Evolutionary conservation across 2,797 vertebrate species (phyloP), one percentile per base, ranked within the genome.

Genomic region (Mastacembelus armatus): DNA sequence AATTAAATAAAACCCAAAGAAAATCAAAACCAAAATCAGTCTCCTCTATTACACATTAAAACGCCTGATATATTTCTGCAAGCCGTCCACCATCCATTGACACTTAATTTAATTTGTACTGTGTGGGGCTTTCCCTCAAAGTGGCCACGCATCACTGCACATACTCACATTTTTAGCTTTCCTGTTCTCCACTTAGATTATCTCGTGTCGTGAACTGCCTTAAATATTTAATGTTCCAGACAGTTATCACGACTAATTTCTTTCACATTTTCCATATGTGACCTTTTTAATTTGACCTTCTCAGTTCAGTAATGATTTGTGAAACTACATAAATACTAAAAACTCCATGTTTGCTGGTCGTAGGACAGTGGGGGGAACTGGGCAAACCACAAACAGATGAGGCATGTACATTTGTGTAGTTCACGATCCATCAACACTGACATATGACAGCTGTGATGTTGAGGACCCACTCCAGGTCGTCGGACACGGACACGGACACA

Each of bases 41-140:
- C n/a, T 38, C 55, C 72, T 77, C 83, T 88, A 86, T 93, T 85
- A 86, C 80, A 64, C 81, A 81, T 81, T 85, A 92, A 92, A 92
- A 91, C 85, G 77, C 65, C 76, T 86, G 83, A 93, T 90, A 89
- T 91, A 87, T 91, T 91, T 90, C 89, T 90, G 83, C 84, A 83
- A 88, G 84, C 85, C 83, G 76, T 85, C 70, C 48, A 49, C 16
- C 29, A 48, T 22, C 85, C 83, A 82, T 80, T 60, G 70, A 92
- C 90, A 89, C n/a, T n/a, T 92, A 89, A 93, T 92, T 93, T 90
- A 89, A 91, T 93, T 93, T 93, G 90, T 89, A 89, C 80, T 80
- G 73, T 82, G 82, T 87, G 84, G 89, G 64, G 6, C 39, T 59
- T 66, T 73, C 30, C 44, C 40, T 33, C 82, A 11, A 44, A 77